Base-by-base conservation (phyloP, 1,140 invertebrate genomes). In the Microplitis demolitor region DNA sequence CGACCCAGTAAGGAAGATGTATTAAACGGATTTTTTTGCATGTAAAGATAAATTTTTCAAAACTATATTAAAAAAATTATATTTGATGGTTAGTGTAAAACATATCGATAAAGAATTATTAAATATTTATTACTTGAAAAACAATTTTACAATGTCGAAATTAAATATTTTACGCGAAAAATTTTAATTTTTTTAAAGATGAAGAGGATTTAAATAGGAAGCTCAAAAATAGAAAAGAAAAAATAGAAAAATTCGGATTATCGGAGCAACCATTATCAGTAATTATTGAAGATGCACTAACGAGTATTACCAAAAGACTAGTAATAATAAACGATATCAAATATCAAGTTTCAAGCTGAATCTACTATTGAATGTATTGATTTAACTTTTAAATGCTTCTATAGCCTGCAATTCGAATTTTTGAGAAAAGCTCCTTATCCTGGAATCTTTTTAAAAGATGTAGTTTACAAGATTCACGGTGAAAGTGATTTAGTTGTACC, bases 351-450 rank as follows among this genome's bases (percentile, higher is more conserved):
- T n/a, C n/a, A n/a, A n/a, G n/a, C n/a, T n/a, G 3, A 45, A 13
- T 64, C 62, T 6, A 64, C 62, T 13, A 24, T 64, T 45, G 62
- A 35, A 45, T 64, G 62, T 45, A 34, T 64, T 16, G 62, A 64
- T 45, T 35, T 45, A 45, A 45, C 62, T 9, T 64, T 64, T 39
- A 39, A 64, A 64, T 37, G 62, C 14, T 64, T 64, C 14, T 64
- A 64, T 45, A 64, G 62, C 14, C 37, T 64, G 37, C 62, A 64
- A 64, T n/a, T 64, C 11, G 62, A 64, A 64, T 64, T 64, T 64
- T 24, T 34, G 11, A 33, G 62, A 6, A n/a, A 45, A 64, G 62
- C 62, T 5, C 33, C 62, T 64, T 64, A 64, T 64, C 62, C 62
- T 9, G 35, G 62, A 34, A 64, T 64, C 11, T 64, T 64, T 64